Evolutionary conservation across 1,140 invertebrate species (phyloP), one percentile per base, ranked within the genome.

Genomic region (Hypothenemus hampei): DNA sequence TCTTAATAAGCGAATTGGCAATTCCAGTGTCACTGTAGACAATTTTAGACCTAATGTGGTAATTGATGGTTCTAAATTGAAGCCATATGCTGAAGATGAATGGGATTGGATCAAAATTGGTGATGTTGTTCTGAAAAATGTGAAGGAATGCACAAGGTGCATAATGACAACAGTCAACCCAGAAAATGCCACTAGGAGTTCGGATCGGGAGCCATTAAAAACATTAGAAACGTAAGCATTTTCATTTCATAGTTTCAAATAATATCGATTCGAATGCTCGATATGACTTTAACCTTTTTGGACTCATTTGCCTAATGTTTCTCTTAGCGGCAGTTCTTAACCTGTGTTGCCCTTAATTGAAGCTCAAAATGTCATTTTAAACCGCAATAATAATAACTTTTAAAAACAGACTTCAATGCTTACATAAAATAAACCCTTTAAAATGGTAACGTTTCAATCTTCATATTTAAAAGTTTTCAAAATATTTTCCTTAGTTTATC

Each of bases 31-130:
- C 1, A 70, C 74, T n/a, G 49, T 76, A 4, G 61, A 78, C 45
- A 69, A 80, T 46, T 88, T 87, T 65, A 73, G 85, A 29, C 77
- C 80, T 1, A 87, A 86, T 68, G 81, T 88, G 50, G 72, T 87
- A 0, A 72, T 88, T 5, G 77, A 79, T 59, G 83, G 82, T 1
- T 50, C 60, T 4, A 24, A 55, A 1, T 69, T 78, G 1, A 58
- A 73, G 16, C 63, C 82, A 3, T 84, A 78, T 61, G 81, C 78
- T 1, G 86, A 89, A 68, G 84, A 87, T 54, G 69, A 72, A 11
- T 86, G 83, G 83, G 77, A 80, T 21, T 86, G 79, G 73, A 66
- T 87, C n/a, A 84, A 81, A 71, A 82, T 87, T 46, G 83, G 83
- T 3, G 61, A 73, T 33, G 72, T 74, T 0, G 62, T 84, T 15